Evolutionary conservation across 2,797 vertebrate genomes (phyloP).

Genomic region (Mus caroli): DNA sequence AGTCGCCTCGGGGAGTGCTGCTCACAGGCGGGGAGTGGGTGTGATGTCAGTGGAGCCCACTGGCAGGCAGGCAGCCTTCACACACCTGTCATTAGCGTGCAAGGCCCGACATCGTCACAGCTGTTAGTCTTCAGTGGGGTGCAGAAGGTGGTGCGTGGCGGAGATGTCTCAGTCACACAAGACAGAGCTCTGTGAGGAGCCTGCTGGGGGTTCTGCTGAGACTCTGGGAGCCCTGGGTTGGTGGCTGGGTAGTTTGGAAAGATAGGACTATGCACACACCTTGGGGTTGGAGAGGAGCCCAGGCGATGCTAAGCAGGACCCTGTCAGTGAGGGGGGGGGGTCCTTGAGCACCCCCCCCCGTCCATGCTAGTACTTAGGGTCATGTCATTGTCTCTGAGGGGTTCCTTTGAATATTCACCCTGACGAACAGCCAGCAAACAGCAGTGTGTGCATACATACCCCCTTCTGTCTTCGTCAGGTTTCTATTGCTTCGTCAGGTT

Average conservation of each 20-base stretch:
- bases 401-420: not conserved
- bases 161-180: constrained; percentile 82
- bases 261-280: not conserved
- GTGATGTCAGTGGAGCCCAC: constrained; percentile 80
- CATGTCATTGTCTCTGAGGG: not conserved
- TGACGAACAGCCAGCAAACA: no score
- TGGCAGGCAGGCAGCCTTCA: constrained; percentile 79
- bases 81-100: constrained; percentile 85
- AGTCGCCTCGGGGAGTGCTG: constrained; percentile 86
- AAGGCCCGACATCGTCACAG: constrained; percentile 80
- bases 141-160: not conserved
- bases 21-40: constrained; percentile 68
- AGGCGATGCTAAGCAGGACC: fast-evolving
- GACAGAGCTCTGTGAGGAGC: constrained; percentile 50
- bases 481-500: not conserved
- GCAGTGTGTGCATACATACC: not conserved
- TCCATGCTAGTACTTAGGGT: fast-evolving
- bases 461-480: not conserved
- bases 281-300: not conserved
- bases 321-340: fast-evolving
- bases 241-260: not conserved
- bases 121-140: constrained; percentile 79
- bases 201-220: not conserved
- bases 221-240: not conserved
- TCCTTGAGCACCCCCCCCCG: fast-evolving